Base-by-base conservation (phyloP, 1,140 invertebrate genomes). In the Bombus turneri region DNA sequence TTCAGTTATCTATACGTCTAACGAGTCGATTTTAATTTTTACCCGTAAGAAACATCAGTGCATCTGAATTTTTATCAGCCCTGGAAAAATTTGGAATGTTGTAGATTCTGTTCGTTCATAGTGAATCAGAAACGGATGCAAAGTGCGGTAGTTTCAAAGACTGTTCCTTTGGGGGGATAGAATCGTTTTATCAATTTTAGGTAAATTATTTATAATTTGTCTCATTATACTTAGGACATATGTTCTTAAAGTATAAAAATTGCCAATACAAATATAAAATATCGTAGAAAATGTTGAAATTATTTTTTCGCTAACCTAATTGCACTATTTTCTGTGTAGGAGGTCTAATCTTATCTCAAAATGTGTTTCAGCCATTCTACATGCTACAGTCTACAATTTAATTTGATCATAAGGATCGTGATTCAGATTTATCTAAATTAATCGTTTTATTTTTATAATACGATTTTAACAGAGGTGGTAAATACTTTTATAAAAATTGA, bases 101-200 rank as follows among this genome's bases (percentile, higher is more conserved):
- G 69, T 74, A 71, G 71, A 47, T 75, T 81, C 37, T n/a, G n/a
- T 74, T 81, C n/a, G 13, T 57, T 85, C 71, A 53, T 25, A 66
- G 71, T 85, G 78, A 85, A 59, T 81, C 59, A 64, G 57, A 75
- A 39, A 68, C 59, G 15, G 62, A 81, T 41, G 59, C 31, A 43
- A 81, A 85, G 71, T 85, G 78, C 79, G 78, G 79, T 85, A 85
- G 68, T 81, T 85, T 81, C 59, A 68, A 85, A 81, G 84, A 57
- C 31, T 15, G 22, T 57, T 31, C 34, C 47, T 34, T n/a, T 22
- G 10, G 31, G 12, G 5, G 3, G 12, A 10, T 18, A 68, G 0
- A 15, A 74, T 75, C 37, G 4, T 66, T n/a, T 31, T 66, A 37
- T 81, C 47, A 85, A 57, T 75, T 75, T 59, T 81, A 85, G 84